phyloP scores from a whole-genome alignment of 1,140 invertebrate genomes.

The Pseudachorutes palmiensis region DNA sequence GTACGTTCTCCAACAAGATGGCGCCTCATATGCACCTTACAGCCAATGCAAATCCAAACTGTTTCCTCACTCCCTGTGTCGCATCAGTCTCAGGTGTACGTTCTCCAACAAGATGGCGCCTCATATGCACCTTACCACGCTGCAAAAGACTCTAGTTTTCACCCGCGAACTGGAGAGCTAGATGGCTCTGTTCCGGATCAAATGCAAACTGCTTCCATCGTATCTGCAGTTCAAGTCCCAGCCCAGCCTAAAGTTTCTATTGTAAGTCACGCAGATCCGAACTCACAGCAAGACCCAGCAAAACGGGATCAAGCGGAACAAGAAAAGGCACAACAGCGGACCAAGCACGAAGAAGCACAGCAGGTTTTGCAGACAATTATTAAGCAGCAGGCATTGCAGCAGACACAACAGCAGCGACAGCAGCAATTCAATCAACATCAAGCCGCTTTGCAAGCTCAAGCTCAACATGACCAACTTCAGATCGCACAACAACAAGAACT shows the following conservation, averaged over 20 bases:
- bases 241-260: neutral
- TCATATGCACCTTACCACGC: constrained; percentile 18
- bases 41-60: constrained; percentile 7
- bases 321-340: constrained; percentile 1
- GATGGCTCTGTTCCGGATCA: neutral
- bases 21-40: constrained; percentile 23
- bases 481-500: neutral
- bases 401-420: constrained; percentile 41
- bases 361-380: neutral
- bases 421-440: constrained; percentile 17
- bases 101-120: constrained; percentile 27
- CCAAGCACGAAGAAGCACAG: constrained; percentile 3
- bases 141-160: neutral
- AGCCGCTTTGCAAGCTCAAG: neutral
- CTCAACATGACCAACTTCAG: neutral
- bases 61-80: neutral
- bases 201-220: neutral
- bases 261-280: neutral
- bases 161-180: neutral
- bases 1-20: constrained; percentile 27
- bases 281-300: neutral
- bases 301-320: neutral
- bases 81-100: constrained; percentile 18
- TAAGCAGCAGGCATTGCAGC: constrained; percentile 1
- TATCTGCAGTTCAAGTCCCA: neutral